Percentiles rank a stretch among this genome's conserved stretches.
Evolutionary conservation across 2,797 vertebrate genomes (phyloP).

Genomic region (Cetoscarus ocellatus): DNA sequence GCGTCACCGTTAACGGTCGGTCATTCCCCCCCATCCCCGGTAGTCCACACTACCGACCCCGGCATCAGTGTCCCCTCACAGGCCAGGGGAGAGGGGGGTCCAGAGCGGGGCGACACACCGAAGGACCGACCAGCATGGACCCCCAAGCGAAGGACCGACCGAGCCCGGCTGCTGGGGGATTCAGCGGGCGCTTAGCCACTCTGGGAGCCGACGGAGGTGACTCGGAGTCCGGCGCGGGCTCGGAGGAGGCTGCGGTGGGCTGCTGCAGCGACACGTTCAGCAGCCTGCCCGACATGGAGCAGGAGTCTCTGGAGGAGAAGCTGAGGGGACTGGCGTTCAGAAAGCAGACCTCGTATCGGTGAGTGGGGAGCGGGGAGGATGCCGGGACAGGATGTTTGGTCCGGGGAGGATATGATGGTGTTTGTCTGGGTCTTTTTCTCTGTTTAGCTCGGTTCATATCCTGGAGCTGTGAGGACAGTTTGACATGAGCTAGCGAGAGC

Average conservation of each 20-base stretch:
- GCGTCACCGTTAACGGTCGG: background rate
- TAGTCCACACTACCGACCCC: conserved; percentile 1
- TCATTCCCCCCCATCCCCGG: background rate
- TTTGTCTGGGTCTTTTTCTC: background rate
- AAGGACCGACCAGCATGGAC: conserved; percentile 80
- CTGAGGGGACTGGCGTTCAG: conserved; percentile 93
- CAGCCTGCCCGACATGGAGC: conserved; percentile 86
- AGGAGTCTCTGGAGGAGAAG: conserved; percentile 93
- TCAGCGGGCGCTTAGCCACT: conserved; percentile 68
- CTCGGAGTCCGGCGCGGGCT: conserved; percentile 77
- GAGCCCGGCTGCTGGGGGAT: conserved; percentile 62
- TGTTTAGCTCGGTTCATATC: too few species aligned
- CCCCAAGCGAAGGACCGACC: conserved; percentile 76
- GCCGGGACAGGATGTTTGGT: conserved; percentile 41
- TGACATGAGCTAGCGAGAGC: conserved; percentile 12
- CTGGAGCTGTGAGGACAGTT: background rate
- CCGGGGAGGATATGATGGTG: conserved; percentile 22
- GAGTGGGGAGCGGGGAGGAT: conserved; percentile 64
- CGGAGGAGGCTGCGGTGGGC: conserved; percentile 75
- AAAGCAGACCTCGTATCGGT: conserved; percentile 98
- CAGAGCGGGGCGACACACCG: conserved; percentile 64
- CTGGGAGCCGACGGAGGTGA: conserved; percentile 84
- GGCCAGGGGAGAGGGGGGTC: conserved; percentile 58
- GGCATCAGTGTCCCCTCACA: conserved; percentile 48
- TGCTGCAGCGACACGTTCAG: conserved; percentile 78